Conservation (phyloP, 2,888 invertebrate genomes). For the Conus canariensis region DNA sequence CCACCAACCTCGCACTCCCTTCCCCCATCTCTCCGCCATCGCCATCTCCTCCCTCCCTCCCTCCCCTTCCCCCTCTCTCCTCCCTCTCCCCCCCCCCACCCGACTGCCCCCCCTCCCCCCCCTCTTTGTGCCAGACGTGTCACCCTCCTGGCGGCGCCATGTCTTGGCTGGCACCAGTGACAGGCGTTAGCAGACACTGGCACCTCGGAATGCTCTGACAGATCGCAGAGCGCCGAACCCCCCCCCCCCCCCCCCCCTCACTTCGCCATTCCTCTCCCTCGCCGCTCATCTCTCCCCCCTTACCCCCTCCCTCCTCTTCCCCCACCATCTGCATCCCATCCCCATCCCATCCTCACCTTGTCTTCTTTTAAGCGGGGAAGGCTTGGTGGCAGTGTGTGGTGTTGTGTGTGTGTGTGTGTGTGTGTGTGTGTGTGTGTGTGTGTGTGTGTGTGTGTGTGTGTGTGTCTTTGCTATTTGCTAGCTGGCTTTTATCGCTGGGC, state of each 20-base stretch:
- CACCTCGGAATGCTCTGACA: conserved; percentile 31
- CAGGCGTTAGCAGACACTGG: conserved; percentile 12
- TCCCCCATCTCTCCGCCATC: not conserved
- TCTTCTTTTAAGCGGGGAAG: too few relatives aligned
- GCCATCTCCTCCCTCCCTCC: not conserved
- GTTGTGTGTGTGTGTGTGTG: too few relatives aligned
- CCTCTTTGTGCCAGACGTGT: conserved; percentile 2
- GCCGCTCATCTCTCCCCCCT: not conserved
- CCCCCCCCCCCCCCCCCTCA: not conserved
- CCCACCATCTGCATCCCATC: not conserved
- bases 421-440: too few relatives aligned
- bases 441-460: too few relatives aligned
- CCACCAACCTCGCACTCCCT: not conserved
- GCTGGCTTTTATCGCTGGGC: too few relatives aligned
- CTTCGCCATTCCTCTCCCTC: not conserved
- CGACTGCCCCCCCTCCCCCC: not conserved
- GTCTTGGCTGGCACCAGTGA: conserved; percentile 24
- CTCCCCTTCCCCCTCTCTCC: not conserved
- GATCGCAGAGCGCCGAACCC: not conserved
- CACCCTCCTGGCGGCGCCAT: conserved; percentile 30
- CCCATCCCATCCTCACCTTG: not conserved
- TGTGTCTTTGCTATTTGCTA: too few relatives aligned
- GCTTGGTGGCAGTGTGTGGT: too few relatives aligned
- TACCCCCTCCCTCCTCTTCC: not conserved
- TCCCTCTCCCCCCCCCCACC: not conserved